Base-by-base conservation (phyloP, 2,888 invertebrate genomes). In the Pantelozetes paolii region DNA sequence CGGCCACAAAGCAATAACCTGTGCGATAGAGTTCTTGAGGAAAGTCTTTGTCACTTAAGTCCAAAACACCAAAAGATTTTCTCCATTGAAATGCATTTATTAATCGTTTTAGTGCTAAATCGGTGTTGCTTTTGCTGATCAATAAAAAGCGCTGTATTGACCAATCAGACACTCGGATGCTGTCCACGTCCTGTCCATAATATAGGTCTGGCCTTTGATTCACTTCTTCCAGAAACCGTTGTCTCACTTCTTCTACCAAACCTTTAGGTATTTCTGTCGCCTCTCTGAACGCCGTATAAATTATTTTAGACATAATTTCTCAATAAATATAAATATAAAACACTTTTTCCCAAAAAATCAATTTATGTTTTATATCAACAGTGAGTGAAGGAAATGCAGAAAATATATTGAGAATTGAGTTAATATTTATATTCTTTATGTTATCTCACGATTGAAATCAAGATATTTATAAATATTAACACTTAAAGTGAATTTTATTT, bases 121-220 rank as follows among this genome's bases (percentile, higher is more conserved):
- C 70, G 13, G 23, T 6, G 8, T 67, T 69, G 9, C 5, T 40
- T 40, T 67, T 67, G 13, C 20, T 18, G n/a, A 20, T 20, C 9
- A 32, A 45, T 8, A 75, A 26, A 36, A 73, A 75, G 13, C 75
- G 70, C 3, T 70, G 45, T 15, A 75, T 20, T 42, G 32, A 42
- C 75, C 75, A 75, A 32, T 71, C 59, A 42, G 48, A 30, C 1
- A 18, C n/a, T 32, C 30, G 57, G 0, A 75, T 28, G 8, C n/a
- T 50, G 5, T 75, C 70, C 3, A 73, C 23, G 36, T 75, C 75
- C 20, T 54, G 23, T 8, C 18, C 5, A 9, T 54, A 62, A 23
- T 73, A 73, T 45, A 69, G 69, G 15, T 73, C 45, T 2, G 73
- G 73, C 8, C 32, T 67, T 23, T 32, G 18, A 30, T 23, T 18